Base-by-base conservation (phyloP, 2,113 vertebrate species). In the Pelmatolapia mariae region DNA sequence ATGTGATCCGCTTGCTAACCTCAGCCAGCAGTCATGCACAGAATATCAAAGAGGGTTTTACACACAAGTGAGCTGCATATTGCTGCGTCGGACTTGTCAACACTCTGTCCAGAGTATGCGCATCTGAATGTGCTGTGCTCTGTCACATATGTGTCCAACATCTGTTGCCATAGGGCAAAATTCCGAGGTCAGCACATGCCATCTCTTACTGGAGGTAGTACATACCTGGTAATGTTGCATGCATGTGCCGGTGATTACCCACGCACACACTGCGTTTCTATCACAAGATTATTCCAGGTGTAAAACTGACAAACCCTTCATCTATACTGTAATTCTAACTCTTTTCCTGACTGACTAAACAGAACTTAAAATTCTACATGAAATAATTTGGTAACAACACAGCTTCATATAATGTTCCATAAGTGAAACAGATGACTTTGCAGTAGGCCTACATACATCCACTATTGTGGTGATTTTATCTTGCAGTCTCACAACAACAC, bases 1-100 rank as follows among this genome's bases (percentile, higher is more conserved):
- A 94, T 95, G 93, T 92, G 94, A 95, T 95, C 93, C 89, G 92
- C 95, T 93, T 91, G 82, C 94, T 93, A 94, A 93, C 92, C 93
- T 90, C 89, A 86, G 89, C 87, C 88, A 45, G 91, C 83, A 81
- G 85, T 22, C 87, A 89, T 83, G 91, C 88, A 83, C 91, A 36
- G 94, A 94, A 95, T 94, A 87, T 93, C 89, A 95, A 95, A 86
- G 88, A 92, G 86, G 90, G 73, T 91, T 84, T 93, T 90, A 83
- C 66, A 89, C 83, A 84, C 84, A 85, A 90, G 79, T 53, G 47
- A 89, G 81, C 57, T 45, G 71, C 61, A 57, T 83, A 87, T 57
- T 91, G 92, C 87, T 84, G 90, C 6, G 61, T 84, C 76, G 61
- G 80, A 81, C 81, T 84, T 85, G 87, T 76, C 83, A 82, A 89